Base-by-base conservation (phyloP, 1,140 invertebrate genomes). In the Geopemphigus sp. region DNA sequence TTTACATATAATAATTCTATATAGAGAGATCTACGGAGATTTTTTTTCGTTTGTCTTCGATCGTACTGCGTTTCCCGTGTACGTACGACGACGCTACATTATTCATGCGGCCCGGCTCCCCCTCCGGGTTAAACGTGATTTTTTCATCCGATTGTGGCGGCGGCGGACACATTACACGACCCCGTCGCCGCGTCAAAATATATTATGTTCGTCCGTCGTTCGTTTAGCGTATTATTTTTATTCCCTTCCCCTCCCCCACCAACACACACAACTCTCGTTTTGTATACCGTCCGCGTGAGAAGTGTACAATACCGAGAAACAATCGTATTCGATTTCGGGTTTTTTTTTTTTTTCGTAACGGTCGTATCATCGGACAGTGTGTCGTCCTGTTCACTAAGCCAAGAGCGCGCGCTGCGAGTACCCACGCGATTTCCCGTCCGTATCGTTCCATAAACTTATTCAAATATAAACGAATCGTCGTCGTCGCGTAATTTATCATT, bases 101-200 rank as follows among this genome's bases (percentile, higher is more conserved):
- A 68, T 68, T 68, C 66, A 47, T 68, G 22, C 66, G 66, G 64
- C 12, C 11, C 12, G 32, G 66, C 22, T 47, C 24, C 14, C 66
- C 66, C 66, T 68, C 22, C 45, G 45, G 66, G 66, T 68, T 47
- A 68, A 47, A 68, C 15, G n/a, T 68, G 64, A 68, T 68, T 47
- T 68, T 50, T 68, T 68, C 22, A 22, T 68, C 22, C 66, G 66
- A 68, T 68, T 68, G 66, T 50, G 66, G 66, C 15, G 53, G 53
- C 19, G 53, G 2, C 4, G 5, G 47, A 50, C 14, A 68, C 63
- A 66, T 66, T 32, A 66, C 63, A 15, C 45, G 64, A 68, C 39
- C 39, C 64, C 64, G 17, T 14, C 14, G 12, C 15, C 39, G 64
- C 47, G 64, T 68, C 39, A 68, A 68, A 68, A 45, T 24, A 47